These are phyloP conservation scores for Paralvinella palmiformis DNA, from an alignment of 1,140 invertebrate genomes.

Conservation along the genomic window DNA sequence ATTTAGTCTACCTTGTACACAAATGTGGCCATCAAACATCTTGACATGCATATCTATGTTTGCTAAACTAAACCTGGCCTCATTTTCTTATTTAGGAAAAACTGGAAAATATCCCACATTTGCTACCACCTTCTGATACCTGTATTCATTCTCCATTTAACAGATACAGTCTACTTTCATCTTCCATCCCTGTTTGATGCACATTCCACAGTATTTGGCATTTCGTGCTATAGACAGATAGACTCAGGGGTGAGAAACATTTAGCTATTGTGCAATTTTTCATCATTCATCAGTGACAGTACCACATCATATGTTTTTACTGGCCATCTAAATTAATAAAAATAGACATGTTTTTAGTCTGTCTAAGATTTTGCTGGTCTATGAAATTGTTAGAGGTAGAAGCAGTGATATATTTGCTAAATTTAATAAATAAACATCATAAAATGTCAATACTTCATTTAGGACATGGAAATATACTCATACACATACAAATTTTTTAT, in stretches of 20 bases:
- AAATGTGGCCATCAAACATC: too few species aligned
- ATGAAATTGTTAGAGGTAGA: background rate
- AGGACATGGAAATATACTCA: too few species aligned
- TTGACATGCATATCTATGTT: too few species aligned
- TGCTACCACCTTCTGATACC: background rate
- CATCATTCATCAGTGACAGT: background rate
- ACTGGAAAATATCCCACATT: background rate
- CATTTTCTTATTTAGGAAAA: too few species aligned
- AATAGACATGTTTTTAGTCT: background rate
- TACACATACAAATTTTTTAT: too few species aligned
- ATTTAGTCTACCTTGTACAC: too few species aligned
- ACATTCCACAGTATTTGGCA: conserved; percentile 80
- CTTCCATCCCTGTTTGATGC: conserved; percentile 64
- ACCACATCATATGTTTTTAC: background rate
- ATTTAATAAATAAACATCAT: too few species aligned
- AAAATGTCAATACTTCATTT: too few species aligned
- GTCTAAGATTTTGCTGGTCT: background rate
- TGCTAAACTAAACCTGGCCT: too few species aligned
- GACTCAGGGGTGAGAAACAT: conserved; percentile 70
- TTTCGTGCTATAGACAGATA: conserved; percentile 97
- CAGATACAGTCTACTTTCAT: conserved; percentile 93
- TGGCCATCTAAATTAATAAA: background rate
- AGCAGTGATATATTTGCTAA: too few species aligned
- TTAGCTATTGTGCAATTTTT: background rate
- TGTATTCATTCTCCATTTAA: conserved; percentile 19